These are phyloP conservation scores for Sarcophilus harrisii DNA, from an alignment of 2,797 vertebrate genomes.

Conservation along the genomic window DNA sequence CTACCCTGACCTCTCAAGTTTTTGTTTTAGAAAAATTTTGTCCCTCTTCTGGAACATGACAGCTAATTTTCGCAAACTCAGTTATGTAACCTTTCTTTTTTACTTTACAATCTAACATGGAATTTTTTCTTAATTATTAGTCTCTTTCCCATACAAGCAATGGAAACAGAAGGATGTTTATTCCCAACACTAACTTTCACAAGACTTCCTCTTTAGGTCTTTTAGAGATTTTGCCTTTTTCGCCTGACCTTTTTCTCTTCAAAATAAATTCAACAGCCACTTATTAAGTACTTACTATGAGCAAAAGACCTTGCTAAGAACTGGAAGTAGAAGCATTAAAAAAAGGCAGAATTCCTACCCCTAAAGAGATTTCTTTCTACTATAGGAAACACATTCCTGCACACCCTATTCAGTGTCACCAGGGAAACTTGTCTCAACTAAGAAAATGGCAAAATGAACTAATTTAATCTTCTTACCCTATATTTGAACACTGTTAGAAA, in stretches of 20 bases:
- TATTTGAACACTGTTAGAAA: not conserved
- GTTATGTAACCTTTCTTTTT: not conserved
- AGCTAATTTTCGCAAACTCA: not conserved
- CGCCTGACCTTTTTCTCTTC: not conserved
- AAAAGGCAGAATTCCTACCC: not conserved
- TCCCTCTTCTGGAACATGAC: not conserved
- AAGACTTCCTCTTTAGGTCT: not conserved
- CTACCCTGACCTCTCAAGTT: not conserved
- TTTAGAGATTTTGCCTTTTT: not conserved
- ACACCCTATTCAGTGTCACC: not conserved
- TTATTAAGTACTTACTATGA: not conserved
- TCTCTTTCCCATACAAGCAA: not conserved
- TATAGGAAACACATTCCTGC: not conserved
- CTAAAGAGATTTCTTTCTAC: not conserved
- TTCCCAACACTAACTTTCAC: not conserved
- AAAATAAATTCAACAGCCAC: not conserved
- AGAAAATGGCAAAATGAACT: not conserved
- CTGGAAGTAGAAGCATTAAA: not conserved
- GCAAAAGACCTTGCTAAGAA: not conserved
- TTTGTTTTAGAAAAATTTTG: not conserved
- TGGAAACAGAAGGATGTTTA: not conserved
- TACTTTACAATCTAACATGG: not conserved
- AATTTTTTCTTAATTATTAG: not conserved
- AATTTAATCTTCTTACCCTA: not conserved
- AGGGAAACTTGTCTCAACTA: not conserved